phyloP scores from a whole-genome alignment of 2,888 invertebrate species.

The Nemotelus pantherinus region DNA sequence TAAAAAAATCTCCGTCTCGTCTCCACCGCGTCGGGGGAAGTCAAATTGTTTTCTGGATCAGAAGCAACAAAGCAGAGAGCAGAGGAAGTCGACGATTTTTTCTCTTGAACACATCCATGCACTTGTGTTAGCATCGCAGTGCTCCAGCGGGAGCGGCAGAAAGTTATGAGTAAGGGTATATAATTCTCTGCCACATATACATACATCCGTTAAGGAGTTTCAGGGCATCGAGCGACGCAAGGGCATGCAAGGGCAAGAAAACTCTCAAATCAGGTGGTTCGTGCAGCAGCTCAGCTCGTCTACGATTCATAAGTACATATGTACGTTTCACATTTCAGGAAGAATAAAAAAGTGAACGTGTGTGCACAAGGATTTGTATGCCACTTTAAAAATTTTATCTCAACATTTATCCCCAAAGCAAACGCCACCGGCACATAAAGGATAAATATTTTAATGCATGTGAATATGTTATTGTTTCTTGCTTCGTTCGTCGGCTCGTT shows the following conservation, averaged over 20 bases:
- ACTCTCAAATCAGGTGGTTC: no score
- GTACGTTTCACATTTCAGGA: no score
- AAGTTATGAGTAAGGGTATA: neutral
- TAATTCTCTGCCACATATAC: no score
- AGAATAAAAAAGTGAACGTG: neutral
- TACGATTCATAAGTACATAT: no score
- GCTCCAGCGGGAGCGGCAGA: neutral
- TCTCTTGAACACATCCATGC: neutral
- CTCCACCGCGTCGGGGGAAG: neutral
- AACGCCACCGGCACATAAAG: constrained; percentile 36
- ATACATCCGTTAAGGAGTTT: no score
- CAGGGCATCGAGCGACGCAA: no score
- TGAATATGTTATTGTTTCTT: constrained; percentile 38
- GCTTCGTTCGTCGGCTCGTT: constrained; percentile 22
- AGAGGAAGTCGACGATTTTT: constrained; percentile 13
- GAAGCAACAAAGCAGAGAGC: neutral
- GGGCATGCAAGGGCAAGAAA: no score
- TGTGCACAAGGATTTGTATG: constrained; percentile 23
- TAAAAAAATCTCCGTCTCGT: neutral
- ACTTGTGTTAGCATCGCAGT: neutral
- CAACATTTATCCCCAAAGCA: constrained; percentile 43
- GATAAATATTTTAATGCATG: constrained; percentile 42
- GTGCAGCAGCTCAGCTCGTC: no score
- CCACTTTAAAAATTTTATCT: constrained; percentile 45
- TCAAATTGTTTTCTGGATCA: neutral